Conservation (phyloP, 2,888 invertebrate genomes). For the Pheosia tremula region DNA sequence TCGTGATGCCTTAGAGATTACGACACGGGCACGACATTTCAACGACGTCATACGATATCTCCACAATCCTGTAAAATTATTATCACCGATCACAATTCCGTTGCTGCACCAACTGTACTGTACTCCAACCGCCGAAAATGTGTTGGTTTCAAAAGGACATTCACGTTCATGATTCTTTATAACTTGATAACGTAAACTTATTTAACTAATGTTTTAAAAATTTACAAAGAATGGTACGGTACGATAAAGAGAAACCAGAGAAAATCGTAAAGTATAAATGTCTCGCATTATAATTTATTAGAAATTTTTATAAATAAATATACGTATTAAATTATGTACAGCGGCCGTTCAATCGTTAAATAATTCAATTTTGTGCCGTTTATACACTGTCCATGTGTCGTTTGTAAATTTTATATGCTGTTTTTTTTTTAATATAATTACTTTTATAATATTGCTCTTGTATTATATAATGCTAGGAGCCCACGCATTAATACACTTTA, state of each 20-base stretch:
- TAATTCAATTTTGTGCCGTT: constrained; percentile 65
- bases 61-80: background rate
- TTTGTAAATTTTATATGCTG: background rate
- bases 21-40: constrained; percentile 24
- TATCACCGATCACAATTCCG: background rate
- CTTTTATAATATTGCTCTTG: no score
- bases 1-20: constrained; percentile 21
- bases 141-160: no score
- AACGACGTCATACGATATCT: background rate
- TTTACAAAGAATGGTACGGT: no score
- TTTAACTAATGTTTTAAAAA: no score
- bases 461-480: no score
- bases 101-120: background rate
- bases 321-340: constrained; percentile 55
- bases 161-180: no score
- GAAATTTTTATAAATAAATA: constrained; percentile 36
- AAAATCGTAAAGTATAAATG: constrained; percentile 22
- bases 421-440: no score
- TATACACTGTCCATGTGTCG: constrained; percentile 15
- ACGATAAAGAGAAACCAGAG: background rate
- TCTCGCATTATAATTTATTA: constrained; percentile 25
- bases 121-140: no score
- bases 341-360: constrained; percentile 56
- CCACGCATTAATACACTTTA: no score
- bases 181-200: no score